Evolutionary conservation across 2,888 invertebrate genomes (phyloP), one percentile per base, ranked within the genome.

Genomic region (Brachycybe producta): DNA sequence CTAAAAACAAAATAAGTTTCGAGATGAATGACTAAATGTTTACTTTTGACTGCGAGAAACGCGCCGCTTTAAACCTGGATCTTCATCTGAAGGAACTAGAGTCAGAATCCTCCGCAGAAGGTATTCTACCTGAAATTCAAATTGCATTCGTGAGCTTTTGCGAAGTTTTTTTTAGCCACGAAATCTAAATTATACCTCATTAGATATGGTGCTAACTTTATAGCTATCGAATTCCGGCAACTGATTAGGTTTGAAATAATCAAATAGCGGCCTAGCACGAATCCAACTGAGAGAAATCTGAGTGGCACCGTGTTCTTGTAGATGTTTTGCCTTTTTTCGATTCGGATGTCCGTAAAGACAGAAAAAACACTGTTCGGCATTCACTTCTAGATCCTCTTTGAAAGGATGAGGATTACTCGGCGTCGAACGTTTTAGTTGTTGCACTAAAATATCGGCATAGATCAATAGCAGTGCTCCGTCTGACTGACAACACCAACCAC

Each of bases 331-430:
- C 62, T 76, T 77, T 61, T 79, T 80, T 62, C 78, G 82, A 52
- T 75, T 78, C 1, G 84, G 84, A 68, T 85, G 83, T 1, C 82
- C 81, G 65, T 83, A 92, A 2, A 94, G 70, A 65, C 94, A 94
- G 65, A 78, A 90, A 52, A 82, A 74, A 54, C 80, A 76, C 68
- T 94, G 92, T 61, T 92, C 92, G 61, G 91, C 72, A 57, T 82
- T 78, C 58, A 82, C 80, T 52, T 76, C 77, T 2, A 88, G 73
- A 62, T 80, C 79, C 60, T 67, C 66, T 26, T 55, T 51, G 45
- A 54, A 58, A 19, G 56, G 55, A 38, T 59, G 57, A 11, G 59
- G 54, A 39, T 55, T 55, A 13, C 57, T 54, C 26, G 52, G 41
- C 7, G 49, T 44, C 34, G 52, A 53, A 13, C 58, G 58, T 17